A percentile compares a stretch with the other conserved stretches of the same genome.
These are phyloP conservation scores for Rosalia funebris DNA, from an alignment of 2,888 invertebrate genomes.

Conservation along the genomic window DNA sequence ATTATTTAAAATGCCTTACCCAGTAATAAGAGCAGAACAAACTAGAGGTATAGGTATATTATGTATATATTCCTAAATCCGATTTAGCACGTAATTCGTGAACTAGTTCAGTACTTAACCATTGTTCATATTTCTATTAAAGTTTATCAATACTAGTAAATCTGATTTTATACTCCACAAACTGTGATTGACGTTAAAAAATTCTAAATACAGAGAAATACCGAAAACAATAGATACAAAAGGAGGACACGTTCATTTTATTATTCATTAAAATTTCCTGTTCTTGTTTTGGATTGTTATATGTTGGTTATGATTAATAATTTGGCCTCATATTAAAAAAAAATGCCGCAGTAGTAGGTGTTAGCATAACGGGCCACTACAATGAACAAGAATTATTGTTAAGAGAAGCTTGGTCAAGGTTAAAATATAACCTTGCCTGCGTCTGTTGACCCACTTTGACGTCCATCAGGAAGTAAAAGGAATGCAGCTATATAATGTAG, in stretches of 20 bases:
- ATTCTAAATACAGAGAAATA: neutral
- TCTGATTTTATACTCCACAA: too few species aligned
- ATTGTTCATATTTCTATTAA: too few species aligned
- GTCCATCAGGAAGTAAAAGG: slow-evolving; percentile 14
- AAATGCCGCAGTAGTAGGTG: slow-evolving; percentile 4
- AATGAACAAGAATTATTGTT: neutral
- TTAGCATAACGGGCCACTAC: slow-evolving; percentile 12
- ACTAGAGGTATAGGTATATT: too few species aligned
- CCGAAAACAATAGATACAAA: neutral
- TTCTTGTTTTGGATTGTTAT: neutral
- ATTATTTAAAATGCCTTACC: too few species aligned
- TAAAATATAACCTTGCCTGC: slow-evolving; percentile 51
- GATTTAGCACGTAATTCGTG: too few species aligned
- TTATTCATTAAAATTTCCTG: slow-evolving; percentile 8
- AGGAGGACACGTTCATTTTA: neutral
- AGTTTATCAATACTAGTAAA: too few species aligned
- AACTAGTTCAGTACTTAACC: too few species aligned
- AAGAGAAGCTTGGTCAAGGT: slow-evolving; percentile 50
- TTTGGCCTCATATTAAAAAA: slow-evolving; percentile 1
- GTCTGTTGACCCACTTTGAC: slow-evolving; percentile 48
- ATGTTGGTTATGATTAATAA: neutral
- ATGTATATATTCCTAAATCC: too few species aligned
- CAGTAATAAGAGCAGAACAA: too few species aligned
- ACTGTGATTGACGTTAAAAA: too few species aligned
- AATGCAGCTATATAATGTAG: neutral